A percentile compares a stretch with the other conserved stretches of the same genome.
phyloP scores from a whole-genome alignment of 2,888 invertebrate genomes.

The Stenodera caucasica region DNA sequence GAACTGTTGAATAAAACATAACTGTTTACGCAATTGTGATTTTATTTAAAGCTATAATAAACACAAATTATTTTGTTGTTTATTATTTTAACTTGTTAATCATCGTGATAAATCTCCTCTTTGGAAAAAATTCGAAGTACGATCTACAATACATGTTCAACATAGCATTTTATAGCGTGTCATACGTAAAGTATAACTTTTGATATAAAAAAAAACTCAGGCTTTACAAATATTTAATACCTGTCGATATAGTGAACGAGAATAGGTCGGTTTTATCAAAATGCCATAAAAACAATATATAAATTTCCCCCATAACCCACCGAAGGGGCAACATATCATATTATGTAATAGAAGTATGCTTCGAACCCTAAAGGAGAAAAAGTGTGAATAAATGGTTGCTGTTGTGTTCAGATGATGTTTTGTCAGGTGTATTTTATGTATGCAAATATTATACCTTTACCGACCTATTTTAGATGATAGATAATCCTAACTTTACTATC shows the following conservation, averaged over 20 bases:
- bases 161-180: not conserved
- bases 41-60: too few relatives aligned
- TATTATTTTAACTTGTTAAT: too few relatives aligned
- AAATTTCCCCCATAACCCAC: not conserved
- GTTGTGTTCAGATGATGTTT: not conserved
- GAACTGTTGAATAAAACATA: not conserved
- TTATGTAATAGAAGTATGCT: not conserved
- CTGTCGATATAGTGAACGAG: not conserved
- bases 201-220: too few relatives aligned
- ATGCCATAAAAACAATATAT: not conserved
- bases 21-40: not conserved
- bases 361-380: not conserved
- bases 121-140: too few relatives aligned
- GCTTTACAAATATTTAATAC: too few relatives aligned
- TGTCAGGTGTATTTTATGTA: not conserved
- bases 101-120: too few relatives aligned
- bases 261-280: not conserved
- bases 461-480: not conserved
- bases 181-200: not conserved
- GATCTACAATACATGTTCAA: not conserved
- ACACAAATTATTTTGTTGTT: too few relatives aligned
- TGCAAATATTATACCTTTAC: not conserved
- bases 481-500: not conserved
- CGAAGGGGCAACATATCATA: not conserved
- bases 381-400: not conserved